A percentile compares a stretch with the other conserved stretches of the same genome.
phyloP scores from a whole-genome alignment of 2,113 vertebrate genomes.

The Rousettus leschenaultii region DNA sequence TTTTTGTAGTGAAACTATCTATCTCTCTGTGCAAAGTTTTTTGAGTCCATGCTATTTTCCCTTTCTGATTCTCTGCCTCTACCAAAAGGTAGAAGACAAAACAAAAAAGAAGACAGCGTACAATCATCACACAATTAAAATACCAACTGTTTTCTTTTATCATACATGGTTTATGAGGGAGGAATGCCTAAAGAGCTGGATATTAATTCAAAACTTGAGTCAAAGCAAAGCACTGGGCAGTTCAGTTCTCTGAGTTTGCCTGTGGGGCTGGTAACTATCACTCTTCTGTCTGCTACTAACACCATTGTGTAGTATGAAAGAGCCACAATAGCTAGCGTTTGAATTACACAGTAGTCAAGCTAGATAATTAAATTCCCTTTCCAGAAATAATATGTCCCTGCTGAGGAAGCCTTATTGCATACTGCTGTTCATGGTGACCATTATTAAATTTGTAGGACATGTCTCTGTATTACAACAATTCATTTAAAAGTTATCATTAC shows the following conservation, averaged over 20 bases:
- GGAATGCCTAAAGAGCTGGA: not conserved
- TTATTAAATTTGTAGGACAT: constrained; percentile 76
- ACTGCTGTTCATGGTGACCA: constrained; percentile 67
- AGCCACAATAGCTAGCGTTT: constrained; percentile 23
- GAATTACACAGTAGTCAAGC: constrained; percentile 75
- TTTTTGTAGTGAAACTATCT: not conserved
- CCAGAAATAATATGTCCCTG: constrained; percentile 73
- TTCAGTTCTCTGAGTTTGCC: not conserved
- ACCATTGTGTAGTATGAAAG: constrained; percentile 49
- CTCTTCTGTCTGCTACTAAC: constrained; percentile 46
- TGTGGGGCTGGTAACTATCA: not conserved
- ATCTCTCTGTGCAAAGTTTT: not conserved
- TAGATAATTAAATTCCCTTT: constrained; percentile 75
- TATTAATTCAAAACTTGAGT: constrained; percentile 50
- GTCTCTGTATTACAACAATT: constrained; percentile 63
- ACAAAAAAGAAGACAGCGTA: not conserved
- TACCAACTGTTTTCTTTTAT: not conserved
- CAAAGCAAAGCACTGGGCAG: constrained; percentile 1
- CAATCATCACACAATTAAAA: constrained; percentile 34
- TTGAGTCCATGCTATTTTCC: not conserved
- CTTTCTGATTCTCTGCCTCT: not conserved
- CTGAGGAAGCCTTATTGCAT: constrained; percentile 70
- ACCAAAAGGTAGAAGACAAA: not conserved
- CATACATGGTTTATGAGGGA: not conserved
- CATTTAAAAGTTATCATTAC: constrained; percentile 69